Percentiles rank a stretch among this genome's conserved stretches.
These are phyloP conservation scores for Drosophila bifasciata DNA, from an alignment of 1,140 invertebrate species.

Conservation along the genomic window DNA sequence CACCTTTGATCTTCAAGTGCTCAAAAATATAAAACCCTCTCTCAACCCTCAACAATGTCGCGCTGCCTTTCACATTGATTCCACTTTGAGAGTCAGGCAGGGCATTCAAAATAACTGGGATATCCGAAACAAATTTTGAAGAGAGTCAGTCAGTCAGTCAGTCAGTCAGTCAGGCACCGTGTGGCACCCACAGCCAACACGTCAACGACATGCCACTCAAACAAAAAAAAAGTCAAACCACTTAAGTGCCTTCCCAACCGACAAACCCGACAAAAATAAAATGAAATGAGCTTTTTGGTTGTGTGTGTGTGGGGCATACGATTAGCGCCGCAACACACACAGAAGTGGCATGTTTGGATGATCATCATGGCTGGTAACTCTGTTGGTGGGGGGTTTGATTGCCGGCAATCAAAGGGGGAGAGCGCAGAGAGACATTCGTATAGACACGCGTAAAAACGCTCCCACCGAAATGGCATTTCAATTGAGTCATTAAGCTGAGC, in stretches of 20 bases:
- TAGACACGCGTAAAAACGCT: conserved; percentile 75
- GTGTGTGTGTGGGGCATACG: conserved; percentile 72
- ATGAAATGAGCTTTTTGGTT: conserved; percentile 48
- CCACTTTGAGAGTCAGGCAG: conserved; percentile 27
- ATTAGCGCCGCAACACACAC: conserved; percentile 72
- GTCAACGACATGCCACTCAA: conserved; percentile 74
- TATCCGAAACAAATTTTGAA: conserved; percentile 26
- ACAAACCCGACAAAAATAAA: conserved; percentile 33
- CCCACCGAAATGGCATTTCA: conserved; percentile 70
- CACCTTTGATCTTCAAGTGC: conserved; percentile 64
- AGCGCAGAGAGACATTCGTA: conserved; percentile 16
- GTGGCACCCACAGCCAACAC: conserved; percentile 34
- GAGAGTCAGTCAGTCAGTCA: conserved; percentile 37
- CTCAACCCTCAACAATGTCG: conserved; percentile 8
- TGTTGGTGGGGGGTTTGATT: conserved; percentile 56
- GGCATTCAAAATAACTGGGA: conserved; percentile 39
- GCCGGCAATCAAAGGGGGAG: conserved; percentile 65
- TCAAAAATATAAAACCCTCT: not conserved
- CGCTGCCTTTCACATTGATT: not conserved
- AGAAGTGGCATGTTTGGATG: conserved; percentile 80
- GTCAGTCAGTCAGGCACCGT: conserved; percentile 52
- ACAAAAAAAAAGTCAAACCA: conserved; percentile 71
- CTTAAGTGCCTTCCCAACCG: conserved; percentile 65
- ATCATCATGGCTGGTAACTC: conserved; percentile 56
- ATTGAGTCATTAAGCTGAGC: conserved; percentile 77